phyloP scores from a whole-genome alignment of 37 sponge, comb jelly and placozoan genomes.

The Cladorhizidae sp. region DNA sequence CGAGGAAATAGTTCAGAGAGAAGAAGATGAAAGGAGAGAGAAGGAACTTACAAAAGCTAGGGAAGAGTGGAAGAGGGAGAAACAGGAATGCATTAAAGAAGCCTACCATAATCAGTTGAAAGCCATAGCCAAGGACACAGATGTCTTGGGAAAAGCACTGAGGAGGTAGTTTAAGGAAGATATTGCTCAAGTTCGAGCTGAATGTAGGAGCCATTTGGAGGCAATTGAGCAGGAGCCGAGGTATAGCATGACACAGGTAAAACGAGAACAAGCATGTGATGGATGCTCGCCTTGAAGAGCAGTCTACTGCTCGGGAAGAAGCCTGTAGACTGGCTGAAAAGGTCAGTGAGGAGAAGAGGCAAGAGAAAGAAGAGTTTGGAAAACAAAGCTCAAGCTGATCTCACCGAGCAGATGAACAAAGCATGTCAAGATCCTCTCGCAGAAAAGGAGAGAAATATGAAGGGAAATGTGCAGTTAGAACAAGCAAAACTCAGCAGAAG shows the following conservation, averaged over 20 bases:
- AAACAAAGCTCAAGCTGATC: slow-evolving; percentile 31
- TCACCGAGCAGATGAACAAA: slow-evolving; percentile 9
- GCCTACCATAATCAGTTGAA: slow-evolving; percentile 29
- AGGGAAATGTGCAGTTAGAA: slow-evolving; percentile 1
- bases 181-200: not conserved
- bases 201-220: slow-evolving; percentile 24
- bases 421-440: not conserved
- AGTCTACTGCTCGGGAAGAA: slow-evolving; percentile 20
- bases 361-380: slow-evolving; percentile 9
- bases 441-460: not conserved
- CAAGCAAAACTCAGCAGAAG: not conserved
- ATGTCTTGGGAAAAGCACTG: slow-evolving; percentile 40
- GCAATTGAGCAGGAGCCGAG: slow-evolving; percentile 1
- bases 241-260: slow-evolving; percentile 41
- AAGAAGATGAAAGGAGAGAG: slow-evolving; percentile 33
- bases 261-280: slow-evolving; percentile 21
- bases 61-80: slow-evolving; percentile 47
- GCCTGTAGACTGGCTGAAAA: slow-evolving; percentile 21
- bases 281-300: slow-evolving; percentile 52
- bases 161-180: slow-evolving; percentile 31
- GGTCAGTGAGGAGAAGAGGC: slow-evolving; percentile 13
- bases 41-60: slow-evolving; percentile 13
- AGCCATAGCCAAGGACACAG: slow-evolving; percentile 32
- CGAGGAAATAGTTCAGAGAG: slow-evolving; percentile 68
- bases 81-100: slow-evolving; percentile 32